Evolutionary conservation across 1,140 invertebrate genomes (phyloP).

Genomic region (Drosophila parabipectinata): DNA sequence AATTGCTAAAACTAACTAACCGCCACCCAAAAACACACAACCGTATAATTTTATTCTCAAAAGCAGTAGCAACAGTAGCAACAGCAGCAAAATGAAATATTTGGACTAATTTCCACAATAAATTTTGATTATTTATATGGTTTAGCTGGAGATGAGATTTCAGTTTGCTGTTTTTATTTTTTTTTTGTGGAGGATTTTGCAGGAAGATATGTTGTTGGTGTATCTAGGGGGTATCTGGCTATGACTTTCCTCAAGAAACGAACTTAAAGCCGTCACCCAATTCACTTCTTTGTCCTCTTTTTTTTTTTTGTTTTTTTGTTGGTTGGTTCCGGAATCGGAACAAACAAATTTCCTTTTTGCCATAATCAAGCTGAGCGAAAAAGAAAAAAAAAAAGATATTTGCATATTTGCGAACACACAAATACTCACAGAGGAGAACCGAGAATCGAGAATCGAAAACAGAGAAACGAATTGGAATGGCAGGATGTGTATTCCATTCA

Average conservation of each 20-base stretch:
- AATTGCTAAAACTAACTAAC: constrained; percentile 52
- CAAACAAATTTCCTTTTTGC: constrained; percentile 34
- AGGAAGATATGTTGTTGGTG: too few relatives aligned
- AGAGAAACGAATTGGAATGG: constrained; percentile 11
- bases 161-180: not conserved
- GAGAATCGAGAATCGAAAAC: not conserved
- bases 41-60: constrained; percentile 9
- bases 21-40: constrained; percentile 1
- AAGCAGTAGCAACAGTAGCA: constrained; percentile 14
- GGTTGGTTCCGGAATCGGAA: constrained; percentile 26
- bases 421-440: too few relatives aligned
- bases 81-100: constrained; percentile 62
- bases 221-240: too few relatives aligned
- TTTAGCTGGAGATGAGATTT: not conserved
- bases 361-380: constrained; percentile 48
- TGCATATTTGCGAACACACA: constrained; percentile 59
- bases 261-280: constrained; percentile 15
- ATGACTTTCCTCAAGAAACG: not conserved
- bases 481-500: constrained; percentile 28
- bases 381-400: constrained; percentile 46
- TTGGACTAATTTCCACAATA: constrained; percentile 76
- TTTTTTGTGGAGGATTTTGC: too few relatives aligned
- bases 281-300: not conserved
- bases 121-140: constrained; percentile 73
- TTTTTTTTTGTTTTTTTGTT: not conserved